These are phyloP conservation scores for Antrozous pallidus DNA, from an alignment of 2,797 vertebrate species.

Conservation along the genomic window DNA sequence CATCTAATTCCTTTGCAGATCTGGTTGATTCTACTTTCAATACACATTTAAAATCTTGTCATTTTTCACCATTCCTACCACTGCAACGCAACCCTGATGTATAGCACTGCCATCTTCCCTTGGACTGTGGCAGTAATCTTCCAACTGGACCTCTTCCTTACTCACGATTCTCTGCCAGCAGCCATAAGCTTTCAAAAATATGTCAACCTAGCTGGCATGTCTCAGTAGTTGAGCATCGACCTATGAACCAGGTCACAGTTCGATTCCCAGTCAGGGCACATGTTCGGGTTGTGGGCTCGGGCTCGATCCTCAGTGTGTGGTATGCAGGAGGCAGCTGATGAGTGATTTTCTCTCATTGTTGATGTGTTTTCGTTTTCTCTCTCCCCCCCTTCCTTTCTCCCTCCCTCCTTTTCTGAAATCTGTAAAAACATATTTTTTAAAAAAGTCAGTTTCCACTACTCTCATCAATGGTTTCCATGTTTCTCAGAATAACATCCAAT, in stretches of 20 bases:
- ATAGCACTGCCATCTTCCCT: background rate
- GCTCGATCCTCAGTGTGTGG: too few species aligned
- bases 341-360: too few species aligned
- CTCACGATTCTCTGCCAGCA: background rate
- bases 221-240: too few species aligned
- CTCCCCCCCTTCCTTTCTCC: too few species aligned
- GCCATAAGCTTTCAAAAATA: background rate
- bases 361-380: too few species aligned
- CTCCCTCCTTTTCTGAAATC: too few species aligned
- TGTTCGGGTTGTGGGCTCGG: too few species aligned
- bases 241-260: too few species aligned
- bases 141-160: background rate
- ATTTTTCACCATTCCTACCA: background rate
- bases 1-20: background rate
- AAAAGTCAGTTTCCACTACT: background rate
- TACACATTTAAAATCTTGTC: background rate
- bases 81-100: rapidly evolving
- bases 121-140: background rate
- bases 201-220: background rate
- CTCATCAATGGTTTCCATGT: background rate
- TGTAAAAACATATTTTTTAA: too few species aligned
- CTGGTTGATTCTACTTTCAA: background rate
- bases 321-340: too few species aligned
- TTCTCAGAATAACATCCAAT: constrained; percentile 12
- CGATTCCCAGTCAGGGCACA: too few species aligned